Evolutionary conservation across 2,888 invertebrate genomes (phyloP).

Genomic region (Sarcophaga subvicina): DNA sequence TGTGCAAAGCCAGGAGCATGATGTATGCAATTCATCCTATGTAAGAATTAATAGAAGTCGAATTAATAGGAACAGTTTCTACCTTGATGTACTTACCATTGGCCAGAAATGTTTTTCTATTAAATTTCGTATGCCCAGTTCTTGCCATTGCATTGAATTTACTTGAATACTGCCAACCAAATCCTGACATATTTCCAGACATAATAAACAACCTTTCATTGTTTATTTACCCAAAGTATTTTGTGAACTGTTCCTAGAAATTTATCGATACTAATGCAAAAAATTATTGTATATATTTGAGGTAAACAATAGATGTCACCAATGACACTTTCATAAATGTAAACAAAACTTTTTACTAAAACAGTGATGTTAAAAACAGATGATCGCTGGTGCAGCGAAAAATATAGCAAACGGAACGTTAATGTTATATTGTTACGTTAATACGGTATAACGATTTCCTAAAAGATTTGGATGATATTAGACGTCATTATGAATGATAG

Average conservation of each 20-base stretch:
- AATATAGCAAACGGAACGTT: neutral
- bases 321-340: slow-evolving; percentile 29
- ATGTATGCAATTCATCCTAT: neutral
- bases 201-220: slow-evolving; percentile 34
- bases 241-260: neutral
- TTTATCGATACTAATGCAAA: neutral
- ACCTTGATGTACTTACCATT: slow-evolving; percentile 2
- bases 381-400: neutral
- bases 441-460: neutral
- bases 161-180: neutral
- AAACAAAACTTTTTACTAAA: slow-evolving; percentile 1
- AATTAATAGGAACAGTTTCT: neutral
- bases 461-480: neutral
- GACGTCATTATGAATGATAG: no score
- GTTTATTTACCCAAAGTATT: neutral
- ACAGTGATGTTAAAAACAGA: slow-evolving; percentile 20
- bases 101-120: slow-evolving; percentile 40
- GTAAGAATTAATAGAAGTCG: neutral
- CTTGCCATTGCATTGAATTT: slow-evolving; percentile 22
- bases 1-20: neutral
- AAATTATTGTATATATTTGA: neutral
- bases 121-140: neutral
- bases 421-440: no score
- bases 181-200: slow-evolving; percentile 6
- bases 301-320: slow-evolving; percentile 1